These are phyloP conservation scores for Callorhinus ursinus DNA, from an alignment of 2,113 vertebrate species.

Conservation along the genomic window DNA sequence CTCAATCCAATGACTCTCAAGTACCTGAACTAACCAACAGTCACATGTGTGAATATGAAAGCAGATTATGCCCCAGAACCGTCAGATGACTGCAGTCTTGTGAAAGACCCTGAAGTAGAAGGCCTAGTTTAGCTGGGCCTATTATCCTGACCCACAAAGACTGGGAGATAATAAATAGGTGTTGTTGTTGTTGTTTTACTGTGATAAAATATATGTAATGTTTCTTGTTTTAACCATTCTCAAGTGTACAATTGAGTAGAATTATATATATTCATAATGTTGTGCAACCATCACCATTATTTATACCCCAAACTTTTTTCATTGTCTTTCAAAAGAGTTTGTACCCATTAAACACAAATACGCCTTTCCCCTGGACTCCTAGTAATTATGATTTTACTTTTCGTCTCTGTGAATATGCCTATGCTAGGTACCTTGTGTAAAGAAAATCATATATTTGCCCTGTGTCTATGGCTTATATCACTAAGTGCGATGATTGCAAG, in stretches of 20 bases:
- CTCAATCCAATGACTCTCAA: background rate
- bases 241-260: background rate
- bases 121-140: background rate
- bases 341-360: background rate
- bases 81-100: background rate
- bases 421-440: background rate
- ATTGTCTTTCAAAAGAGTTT: background rate
- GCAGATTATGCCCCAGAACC: background rate
- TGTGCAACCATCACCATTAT: background rate
- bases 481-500: background rate
- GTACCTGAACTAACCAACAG: background rate
- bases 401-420: background rate
- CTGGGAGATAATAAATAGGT: background rate
- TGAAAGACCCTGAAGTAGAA: background rate
- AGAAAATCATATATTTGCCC: background rate
- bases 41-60: too few relatives aligned
- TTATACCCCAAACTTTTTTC: background rate
- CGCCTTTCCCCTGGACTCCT: fast-evolving
- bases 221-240: background rate
- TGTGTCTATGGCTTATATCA: background rate
- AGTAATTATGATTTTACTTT: background rate
- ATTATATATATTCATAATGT: background rate
- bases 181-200: background rate
- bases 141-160: background rate
- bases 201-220: background rate